phyloP scores from a whole-genome alignment of 1,140 invertebrate species.

The Drosophila neocordata region DNA sequence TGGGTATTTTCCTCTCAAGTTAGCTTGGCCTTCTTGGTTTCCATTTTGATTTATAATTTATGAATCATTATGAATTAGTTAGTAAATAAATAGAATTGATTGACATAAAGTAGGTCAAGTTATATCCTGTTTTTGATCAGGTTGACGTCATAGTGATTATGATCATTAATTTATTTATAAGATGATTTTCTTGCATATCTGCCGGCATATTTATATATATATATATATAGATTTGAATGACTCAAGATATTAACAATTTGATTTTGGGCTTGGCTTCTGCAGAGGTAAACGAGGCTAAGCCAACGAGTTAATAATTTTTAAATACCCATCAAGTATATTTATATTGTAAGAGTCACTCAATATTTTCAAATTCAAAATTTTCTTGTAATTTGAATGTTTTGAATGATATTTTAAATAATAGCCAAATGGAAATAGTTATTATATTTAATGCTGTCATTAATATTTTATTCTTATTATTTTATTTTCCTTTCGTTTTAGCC shows the following conservation, averaged over 20 bases:
- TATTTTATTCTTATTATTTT: slow-evolving; percentile 22
- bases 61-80: slow-evolving; percentile 46
- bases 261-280: slow-evolving; percentile 15
- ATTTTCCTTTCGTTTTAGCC: slow-evolving; percentile 52
- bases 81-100: slow-evolving; percentile 52
- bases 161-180: slow-evolving; percentile 14
- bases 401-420: too few species aligned
- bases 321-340: too few species aligned
- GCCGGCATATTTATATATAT: neutral
- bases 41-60: slow-evolving; percentile 55
- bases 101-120: slow-evolving; percentile 61
- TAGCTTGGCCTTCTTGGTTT: too few species aligned
- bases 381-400: too few species aligned
- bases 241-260: neutral
- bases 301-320: neutral
- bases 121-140: slow-evolving; percentile 43
- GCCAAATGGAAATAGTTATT: slow-evolving; percentile 7
- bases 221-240: neutral
- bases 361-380: too few species aligned
- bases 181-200: neutral
- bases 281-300: neutral
- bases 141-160: neutral
- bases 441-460: slow-evolving; percentile 21
- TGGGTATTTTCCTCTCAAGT: too few species aligned
- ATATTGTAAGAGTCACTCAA: too few species aligned